Percentiles rank a stretch among this genome's conserved stretches.
Evolutionary conservation across 2,888 invertebrate genomes (phyloP).

Genomic region (Masnerella sp.): DNA sequence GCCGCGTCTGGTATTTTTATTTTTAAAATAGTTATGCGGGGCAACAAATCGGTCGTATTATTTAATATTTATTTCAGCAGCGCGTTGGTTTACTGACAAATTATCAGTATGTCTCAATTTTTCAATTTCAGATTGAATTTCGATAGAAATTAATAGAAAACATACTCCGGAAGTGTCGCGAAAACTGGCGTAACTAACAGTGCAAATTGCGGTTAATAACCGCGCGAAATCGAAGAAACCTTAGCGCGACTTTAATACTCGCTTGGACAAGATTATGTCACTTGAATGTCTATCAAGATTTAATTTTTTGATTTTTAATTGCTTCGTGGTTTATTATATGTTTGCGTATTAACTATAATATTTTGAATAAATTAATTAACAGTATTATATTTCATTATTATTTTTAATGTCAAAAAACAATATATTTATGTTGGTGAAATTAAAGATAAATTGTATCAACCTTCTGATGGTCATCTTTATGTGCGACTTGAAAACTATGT

Average conservation of each 20-base stretch:
- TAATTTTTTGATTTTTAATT: not conserved
- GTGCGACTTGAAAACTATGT: too few species aligned
- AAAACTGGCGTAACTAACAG: conserved; percentile 13
- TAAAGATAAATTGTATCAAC: too few species aligned
- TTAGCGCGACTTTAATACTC: conserved; percentile 18
- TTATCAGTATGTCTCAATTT: not conserved
- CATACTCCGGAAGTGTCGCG: conserved; percentile 1
- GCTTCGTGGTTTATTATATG: too few species aligned
- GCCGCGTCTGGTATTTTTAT: conserved; percentile 22
- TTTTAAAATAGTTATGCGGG: conserved; percentile 21
- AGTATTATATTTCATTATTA: too few species aligned
- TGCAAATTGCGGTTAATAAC: conserved; percentile 18
- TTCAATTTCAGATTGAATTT: not conserved
- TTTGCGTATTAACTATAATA: too few species aligned
- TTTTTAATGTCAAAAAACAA: too few species aligned
- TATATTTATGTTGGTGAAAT: too few species aligned
- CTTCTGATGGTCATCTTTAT: too few species aligned
- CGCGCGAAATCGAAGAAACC: conserved; percentile 32
- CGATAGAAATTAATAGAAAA: not conserved
- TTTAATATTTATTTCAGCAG: conserved; percentile 17
- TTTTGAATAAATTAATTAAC: too few species aligned
- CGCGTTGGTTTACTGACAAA: not conserved
- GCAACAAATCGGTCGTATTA: conserved; percentile 13
- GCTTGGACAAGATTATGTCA: conserved; percentile 14
- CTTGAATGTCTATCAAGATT: conserved; percentile 9